phyloP scores from a whole-genome alignment of 2,113 vertebrate genomes.

The Sebastes fasciatus region DNA sequence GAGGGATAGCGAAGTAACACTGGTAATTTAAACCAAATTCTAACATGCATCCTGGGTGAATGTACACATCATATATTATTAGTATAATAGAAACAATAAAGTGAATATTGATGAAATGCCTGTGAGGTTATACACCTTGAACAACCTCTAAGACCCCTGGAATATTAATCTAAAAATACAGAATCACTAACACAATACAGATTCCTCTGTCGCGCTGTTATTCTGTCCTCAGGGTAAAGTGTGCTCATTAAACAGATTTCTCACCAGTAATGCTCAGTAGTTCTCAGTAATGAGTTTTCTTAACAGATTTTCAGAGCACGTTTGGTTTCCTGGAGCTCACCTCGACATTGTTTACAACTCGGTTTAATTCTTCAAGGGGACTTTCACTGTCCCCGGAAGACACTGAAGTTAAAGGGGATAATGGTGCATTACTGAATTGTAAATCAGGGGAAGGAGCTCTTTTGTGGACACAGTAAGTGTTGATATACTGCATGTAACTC shows the following conservation, averaged over 20 bases:
- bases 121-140: constrained; percentile 36
- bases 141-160: constrained; percentile 46
- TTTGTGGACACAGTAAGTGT: constrained; percentile 1
- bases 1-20: not conserved
- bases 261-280: constrained; percentile 54
- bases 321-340: constrained; percentile 46
- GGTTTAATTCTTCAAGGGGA: constrained; percentile 46
- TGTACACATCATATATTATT: constrained; percentile 12
- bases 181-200: constrained; percentile 53
- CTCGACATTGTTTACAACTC: constrained; percentile 42
- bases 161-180: constrained; percentile 71
- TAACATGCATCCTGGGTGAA: constrained; percentile 12
- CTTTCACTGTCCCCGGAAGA: constrained; percentile 4
- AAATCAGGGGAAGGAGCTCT: constrained; percentile 19
- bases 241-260: constrained; percentile 68
- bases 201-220: constrained; percentile 32
- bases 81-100: constrained; percentile 20
- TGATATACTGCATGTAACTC: constrained; percentile 29
- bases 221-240: constrained; percentile 64
- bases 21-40: not conserved
- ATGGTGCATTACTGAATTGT: constrained; percentile 2
- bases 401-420: constrained; percentile 8
- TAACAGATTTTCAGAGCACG: constrained; percentile 26
- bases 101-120: constrained; percentile 23
- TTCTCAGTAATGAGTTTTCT: constrained; percentile 57